These are phyloP conservation scores for Desoria tigrina DNA, from an alignment of 2,888 invertebrate genomes.

Conservation along the genomic window DNA sequence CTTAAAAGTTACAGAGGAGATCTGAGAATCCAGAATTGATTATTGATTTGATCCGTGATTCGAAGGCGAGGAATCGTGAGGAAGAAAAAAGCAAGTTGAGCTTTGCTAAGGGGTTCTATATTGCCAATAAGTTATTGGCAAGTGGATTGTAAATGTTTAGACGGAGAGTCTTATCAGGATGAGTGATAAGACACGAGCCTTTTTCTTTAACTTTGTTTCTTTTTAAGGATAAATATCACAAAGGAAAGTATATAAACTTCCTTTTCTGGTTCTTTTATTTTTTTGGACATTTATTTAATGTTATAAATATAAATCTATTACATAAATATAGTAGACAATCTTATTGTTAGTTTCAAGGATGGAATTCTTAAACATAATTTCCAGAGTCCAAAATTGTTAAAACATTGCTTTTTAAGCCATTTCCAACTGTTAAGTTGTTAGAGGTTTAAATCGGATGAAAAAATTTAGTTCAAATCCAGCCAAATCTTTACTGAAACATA, in stretches of 20 bases:
- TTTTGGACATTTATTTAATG: too few relatives aligned
- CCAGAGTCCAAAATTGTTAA: too few relatives aligned
- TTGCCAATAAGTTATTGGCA: conserved; percentile 3
- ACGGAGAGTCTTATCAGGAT: background rate
- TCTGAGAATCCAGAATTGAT: background rate
- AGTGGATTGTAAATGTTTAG: conserved; percentile 9
- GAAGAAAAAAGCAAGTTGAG: background rate
- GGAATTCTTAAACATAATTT: too few relatives aligned
- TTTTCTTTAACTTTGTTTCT: background rate
- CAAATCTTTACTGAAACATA: too few relatives aligned
- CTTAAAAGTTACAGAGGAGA: too few relatives aligned
- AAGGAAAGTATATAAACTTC: background rate
- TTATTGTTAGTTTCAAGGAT: too few relatives aligned
- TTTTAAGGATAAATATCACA: background rate
- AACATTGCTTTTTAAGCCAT: too few relatives aligned
- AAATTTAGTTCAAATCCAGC: too few relatives aligned
- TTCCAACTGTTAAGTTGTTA: too few relatives aligned
- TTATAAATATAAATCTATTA: too few relatives aligned
- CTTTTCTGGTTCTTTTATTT: conserved; percentile 3
- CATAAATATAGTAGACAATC: too few relatives aligned
- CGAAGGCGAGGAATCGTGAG: conserved; percentile 8
- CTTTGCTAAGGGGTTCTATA: background rate
- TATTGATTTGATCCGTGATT: conserved; percentile 12
- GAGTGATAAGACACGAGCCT: conserved; percentile 4
- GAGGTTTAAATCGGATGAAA: too few relatives aligned